Conservation (phyloP, 2,113 vertebrate genomes). For the Sinocyclocheilus anshuiensis region DNA sequence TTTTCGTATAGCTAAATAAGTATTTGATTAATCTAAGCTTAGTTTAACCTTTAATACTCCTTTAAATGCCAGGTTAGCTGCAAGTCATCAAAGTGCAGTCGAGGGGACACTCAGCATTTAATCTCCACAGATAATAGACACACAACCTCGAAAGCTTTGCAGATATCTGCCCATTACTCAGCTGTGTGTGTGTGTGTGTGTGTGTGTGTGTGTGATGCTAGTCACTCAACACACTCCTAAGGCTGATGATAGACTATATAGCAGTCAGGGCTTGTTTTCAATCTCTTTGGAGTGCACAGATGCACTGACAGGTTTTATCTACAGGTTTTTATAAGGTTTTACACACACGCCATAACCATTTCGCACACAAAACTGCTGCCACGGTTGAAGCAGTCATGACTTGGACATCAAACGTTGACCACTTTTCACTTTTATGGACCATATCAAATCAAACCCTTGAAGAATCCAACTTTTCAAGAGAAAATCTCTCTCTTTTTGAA, state of each 20-base stretch:
- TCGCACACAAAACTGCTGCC: neutral
- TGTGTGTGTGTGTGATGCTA: neutral
- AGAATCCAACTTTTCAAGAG: slow-evolving; percentile 7
- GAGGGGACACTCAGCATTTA: neutral
- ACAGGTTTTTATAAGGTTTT: neutral
- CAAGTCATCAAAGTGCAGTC: neutral
- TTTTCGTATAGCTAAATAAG: neutral
- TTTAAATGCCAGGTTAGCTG: neutral
- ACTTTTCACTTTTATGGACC: neutral
- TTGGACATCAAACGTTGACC: neutral
- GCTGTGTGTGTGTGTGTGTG: neutral
- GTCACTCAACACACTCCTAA: slow-evolving; percentile 21
- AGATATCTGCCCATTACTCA: neutral
- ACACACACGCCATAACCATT: neutral
- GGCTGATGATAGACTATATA: neutral
- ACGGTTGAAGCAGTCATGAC: neutral
- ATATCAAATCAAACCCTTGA: neutral
- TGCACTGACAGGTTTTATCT: neutral
- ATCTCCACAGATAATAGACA: slow-evolving; percentile 12
- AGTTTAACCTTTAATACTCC: neutral
- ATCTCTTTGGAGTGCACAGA: neutral
- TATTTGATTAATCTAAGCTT: neutral
- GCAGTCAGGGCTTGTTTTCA: slow-evolving; percentile 19
- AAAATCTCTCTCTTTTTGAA: neutral
- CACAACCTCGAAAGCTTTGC: slow-evolving; percentile 15